Conservation (phyloP, 2,113 vertebrate species). For the Dryoscopus gambensis region DNA sequence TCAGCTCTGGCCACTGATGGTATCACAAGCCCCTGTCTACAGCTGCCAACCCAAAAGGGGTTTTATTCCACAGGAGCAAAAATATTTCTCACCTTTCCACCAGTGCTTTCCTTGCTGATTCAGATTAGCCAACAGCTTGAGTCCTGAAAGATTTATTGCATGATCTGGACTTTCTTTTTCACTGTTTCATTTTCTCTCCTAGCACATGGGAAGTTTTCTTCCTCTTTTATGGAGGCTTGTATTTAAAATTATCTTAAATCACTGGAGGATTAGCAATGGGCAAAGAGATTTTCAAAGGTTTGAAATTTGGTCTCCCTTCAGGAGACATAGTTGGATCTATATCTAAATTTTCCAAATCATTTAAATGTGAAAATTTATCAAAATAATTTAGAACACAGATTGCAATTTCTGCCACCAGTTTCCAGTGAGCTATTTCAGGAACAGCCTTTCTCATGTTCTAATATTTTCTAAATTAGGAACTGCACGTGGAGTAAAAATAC, state of each 20-base stretch:
- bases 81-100: background rate
- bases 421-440: background rate
- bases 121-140: background rate
- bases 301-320: background rate
- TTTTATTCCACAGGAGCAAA: background rate
- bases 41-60: background rate
- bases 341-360: background rate
- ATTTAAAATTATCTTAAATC: background rate
- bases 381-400: background rate
- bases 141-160: background rate
- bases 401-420: background rate
- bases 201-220: background rate
- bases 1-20: background rate
- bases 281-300: background rate
- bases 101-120: background rate
- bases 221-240: background rate
- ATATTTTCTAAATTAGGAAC: background rate
- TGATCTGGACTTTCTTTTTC: background rate
- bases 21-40: background rate
- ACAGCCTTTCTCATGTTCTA: background rate
- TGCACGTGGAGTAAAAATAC: background rate
- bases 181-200: background rate
- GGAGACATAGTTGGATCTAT: background rate
- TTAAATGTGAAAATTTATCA: background rate
- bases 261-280: background rate